Base-by-base conservation (phyloP, 2,888 invertebrate species). In the Heliconius cydno region DNA sequence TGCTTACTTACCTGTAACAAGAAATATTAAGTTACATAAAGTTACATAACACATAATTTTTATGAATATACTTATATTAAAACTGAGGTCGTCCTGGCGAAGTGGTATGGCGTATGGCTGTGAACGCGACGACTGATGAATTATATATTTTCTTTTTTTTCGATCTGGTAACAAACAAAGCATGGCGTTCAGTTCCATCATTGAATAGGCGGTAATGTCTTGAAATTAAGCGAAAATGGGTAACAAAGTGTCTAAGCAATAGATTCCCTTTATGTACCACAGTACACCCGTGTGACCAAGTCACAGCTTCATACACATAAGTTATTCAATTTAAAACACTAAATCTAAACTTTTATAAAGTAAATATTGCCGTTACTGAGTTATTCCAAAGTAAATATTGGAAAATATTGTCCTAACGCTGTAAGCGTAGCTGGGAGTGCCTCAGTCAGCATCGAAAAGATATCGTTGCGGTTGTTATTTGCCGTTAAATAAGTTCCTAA, bases 371-470 rank as follows among this genome's bases (percentile, higher is more conserved):
- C 34, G 34, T 60, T 73, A 34, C 63, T 65, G 65, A 77, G 65
- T 46, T 52, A 34, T 52, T 78, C 38, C 63, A 63, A 38, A 72
- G 52, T 22, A 73, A 78, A 78, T 78, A 78, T 73, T 78, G 78
- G 67, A 78, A 78, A 78, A 78, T 78, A 73, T 78, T 57, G 73
- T 78, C 57, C 57, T 60, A 60, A 73, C n/a, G 57, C 73, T 72
- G 34, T 12, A 68, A 68, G 4, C 25, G 4, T 0, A 13, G n/a
- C 52, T 6, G 52, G 6, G 52, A 52, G 52, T 19, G 52, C 19
- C 52, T 52, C 52, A 52, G 19, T 15, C 52, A 52, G 19, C 28
- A 28, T 28, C 68, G 12, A n/a, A 68, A 38, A 25, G 63, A 25
- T 38, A 13, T 38, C 10, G 4, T 68, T 68, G 38, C 38, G 68